Conservation (phyloP, 2,797 vertebrate genomes). For the Mormyrops boulengeri region DNA sequence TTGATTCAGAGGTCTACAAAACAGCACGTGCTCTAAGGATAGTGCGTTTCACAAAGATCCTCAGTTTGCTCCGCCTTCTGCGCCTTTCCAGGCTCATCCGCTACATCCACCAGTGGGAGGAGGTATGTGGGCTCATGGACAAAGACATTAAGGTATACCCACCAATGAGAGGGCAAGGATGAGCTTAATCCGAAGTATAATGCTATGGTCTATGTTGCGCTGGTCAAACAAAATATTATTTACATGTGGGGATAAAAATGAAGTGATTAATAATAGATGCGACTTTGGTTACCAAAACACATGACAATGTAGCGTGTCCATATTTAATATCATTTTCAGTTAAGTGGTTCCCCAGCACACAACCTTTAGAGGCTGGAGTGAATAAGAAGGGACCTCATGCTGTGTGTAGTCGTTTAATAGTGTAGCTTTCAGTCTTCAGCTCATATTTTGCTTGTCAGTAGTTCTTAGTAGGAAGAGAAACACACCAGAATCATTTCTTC, state of each 20-base stretch:
- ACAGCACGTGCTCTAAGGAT: slow-evolving; percentile 89
- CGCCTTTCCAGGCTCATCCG: slow-evolving; percentile 88
- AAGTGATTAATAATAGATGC: neutral
- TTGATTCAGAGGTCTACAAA: slow-evolving; percentile 96
- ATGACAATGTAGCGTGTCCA: neutral
- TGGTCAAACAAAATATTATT: neutral
- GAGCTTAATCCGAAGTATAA: neutral
- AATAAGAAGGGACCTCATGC: neutral
- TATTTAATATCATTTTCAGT: neutral
- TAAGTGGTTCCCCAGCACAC: neutral
- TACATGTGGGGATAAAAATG: neutral
- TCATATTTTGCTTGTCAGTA: neutral
- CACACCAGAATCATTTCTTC: neutral
- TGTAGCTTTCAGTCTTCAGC: neutral
- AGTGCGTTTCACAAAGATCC: slow-evolving; percentile 93
- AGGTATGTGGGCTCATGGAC: slow-evolving; percentile 61
- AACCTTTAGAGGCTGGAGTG: neutral
- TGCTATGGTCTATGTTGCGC: neutral
- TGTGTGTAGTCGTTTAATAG: neutral
- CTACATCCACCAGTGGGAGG: slow-evolving; percentile 96
- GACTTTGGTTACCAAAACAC: neutral
- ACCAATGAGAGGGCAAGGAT: neutral
- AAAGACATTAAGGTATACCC: neutral
- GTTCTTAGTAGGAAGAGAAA: neutral
- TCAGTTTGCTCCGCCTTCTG: slow-evolving; percentile 83